Conservation (phyloP, 2,113 vertebrate genomes). For the Parus major region DNA sequence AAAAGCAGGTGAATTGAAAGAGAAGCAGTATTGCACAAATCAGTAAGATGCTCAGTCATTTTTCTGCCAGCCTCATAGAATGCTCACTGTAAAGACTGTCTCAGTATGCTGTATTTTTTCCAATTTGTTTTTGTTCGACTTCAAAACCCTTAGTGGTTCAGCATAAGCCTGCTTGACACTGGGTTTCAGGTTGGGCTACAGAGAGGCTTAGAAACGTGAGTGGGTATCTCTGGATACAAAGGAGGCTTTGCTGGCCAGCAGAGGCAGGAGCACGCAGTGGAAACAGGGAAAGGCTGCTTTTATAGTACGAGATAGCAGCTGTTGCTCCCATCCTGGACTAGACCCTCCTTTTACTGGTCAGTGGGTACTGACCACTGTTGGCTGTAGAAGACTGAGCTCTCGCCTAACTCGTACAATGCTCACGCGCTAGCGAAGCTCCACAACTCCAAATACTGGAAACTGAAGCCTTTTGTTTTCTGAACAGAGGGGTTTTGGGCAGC, state of each 20-base stretch:
- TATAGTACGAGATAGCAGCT: not conserved
- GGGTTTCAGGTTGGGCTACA: accelerated
- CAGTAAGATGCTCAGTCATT: not conserved
- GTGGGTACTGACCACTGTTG: not conserved
- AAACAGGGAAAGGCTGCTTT: not conserved
- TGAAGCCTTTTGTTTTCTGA: not conserved
- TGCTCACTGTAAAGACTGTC: not conserved
- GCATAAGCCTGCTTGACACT: not conserved
- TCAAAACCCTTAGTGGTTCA: not conserved
- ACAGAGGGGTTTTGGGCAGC: not conserved
- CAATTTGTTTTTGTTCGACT: not conserved
- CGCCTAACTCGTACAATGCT: not conserved
- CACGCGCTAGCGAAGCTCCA: not conserved
- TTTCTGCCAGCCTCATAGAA: not conserved
- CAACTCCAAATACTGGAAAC: not conserved
- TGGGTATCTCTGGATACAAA: not conserved
- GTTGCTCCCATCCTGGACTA: not conserved
- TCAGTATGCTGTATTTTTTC: not conserved
- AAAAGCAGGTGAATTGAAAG: conserved; percentile 12
- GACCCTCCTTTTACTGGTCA: not conserved
- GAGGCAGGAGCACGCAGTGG: not conserved
- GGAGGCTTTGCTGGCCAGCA: not conserved
- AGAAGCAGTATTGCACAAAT: not conserved
- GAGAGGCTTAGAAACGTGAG: not conserved
- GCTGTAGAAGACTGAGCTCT: not conserved